Percentiles rank a stretch among this genome's conserved stretches.
Conservation (phyloP, 2,888 invertebrate species). For the Tricholauxania praeusta region DNA sequence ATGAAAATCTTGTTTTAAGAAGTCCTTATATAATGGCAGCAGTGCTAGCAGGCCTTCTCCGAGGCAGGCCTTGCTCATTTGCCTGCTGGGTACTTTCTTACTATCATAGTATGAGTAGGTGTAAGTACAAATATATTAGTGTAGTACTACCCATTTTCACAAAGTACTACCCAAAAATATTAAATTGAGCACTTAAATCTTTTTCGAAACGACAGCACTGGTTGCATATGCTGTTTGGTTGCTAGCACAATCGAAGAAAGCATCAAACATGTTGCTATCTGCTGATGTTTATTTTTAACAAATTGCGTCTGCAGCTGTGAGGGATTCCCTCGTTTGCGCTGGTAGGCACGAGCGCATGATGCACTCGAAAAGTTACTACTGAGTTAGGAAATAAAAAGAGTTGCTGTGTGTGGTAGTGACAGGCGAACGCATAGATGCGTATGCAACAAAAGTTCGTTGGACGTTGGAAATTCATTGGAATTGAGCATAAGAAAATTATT, state of each 20-base stretch:
- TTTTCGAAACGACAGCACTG: no score
- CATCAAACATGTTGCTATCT: not conserved
- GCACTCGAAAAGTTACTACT: not conserved
- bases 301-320: not conserved
- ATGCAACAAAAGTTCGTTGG: constrained; percentile 15
- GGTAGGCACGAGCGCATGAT: not conserved
- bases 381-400: not conserved
- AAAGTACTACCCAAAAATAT: no score
- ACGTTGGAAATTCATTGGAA: constrained; percentile 8
- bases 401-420: not conserved
- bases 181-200: no score
- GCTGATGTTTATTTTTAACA: not conserved
- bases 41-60: no score
- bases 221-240: not conserved
- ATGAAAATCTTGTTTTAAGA: no score
- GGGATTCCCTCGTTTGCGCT: constrained; percentile 12
- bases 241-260: not conserved
- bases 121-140: no score
- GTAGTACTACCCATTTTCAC: no score
- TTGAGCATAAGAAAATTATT: not conserved
- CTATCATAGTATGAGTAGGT: no score
- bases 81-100: no score
- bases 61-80: no score
- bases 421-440: not conserved
- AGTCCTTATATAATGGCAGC: no score